Percentiles rank a stretch among this genome's conserved stretches.
Conservation (phyloP, 2,888 invertebrate genomes). For the Cinara cedri region DNA sequence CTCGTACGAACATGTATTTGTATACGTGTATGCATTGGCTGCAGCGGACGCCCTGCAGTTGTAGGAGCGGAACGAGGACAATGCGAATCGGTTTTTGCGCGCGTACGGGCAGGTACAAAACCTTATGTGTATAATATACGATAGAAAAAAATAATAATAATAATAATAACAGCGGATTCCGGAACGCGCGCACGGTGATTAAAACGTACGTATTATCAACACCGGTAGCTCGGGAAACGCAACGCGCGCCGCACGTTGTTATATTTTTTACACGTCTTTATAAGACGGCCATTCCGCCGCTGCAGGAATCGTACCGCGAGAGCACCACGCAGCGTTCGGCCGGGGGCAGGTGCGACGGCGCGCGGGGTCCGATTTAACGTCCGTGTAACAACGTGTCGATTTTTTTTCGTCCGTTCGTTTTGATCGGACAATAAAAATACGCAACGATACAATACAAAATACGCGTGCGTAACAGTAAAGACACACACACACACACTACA, state of each 20-base stretch:
- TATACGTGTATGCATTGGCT: too few relatives aligned
- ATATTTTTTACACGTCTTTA: neutral
- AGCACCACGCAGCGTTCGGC: constrained; percentile 23
- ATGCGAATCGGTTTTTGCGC: neutral
- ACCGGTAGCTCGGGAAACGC: constrained; percentile 23
- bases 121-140: neutral
- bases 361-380: constrained; percentile 34
- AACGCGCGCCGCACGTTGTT: neutral
- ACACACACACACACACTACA: too few relatives aligned
- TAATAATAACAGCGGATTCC: constrained; percentile 6
- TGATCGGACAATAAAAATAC: neutral
- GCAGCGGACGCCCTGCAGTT: neutral
- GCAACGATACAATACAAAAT: too few relatives aligned
- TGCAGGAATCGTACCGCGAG: neutral
- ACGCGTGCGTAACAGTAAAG: too few relatives aligned
- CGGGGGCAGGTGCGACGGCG: constrained; percentile 46
- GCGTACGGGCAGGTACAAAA: neutral
- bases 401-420: neutral
- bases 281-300: constrained; percentile 37
- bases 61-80: constrained; percentile 26
- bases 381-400: constrained; percentile 50
- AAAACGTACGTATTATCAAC: constrained; percentile 27
- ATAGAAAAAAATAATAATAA: too few relatives aligned
- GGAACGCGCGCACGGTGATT: neutral
- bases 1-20: too few relatives aligned